Percentiles rank a stretch among this genome's conserved stretches.
Evolutionary conservation across 2,797 vertebrate genomes (phyloP).

Genomic region (Tympanoctomys barrerae): DNA sequence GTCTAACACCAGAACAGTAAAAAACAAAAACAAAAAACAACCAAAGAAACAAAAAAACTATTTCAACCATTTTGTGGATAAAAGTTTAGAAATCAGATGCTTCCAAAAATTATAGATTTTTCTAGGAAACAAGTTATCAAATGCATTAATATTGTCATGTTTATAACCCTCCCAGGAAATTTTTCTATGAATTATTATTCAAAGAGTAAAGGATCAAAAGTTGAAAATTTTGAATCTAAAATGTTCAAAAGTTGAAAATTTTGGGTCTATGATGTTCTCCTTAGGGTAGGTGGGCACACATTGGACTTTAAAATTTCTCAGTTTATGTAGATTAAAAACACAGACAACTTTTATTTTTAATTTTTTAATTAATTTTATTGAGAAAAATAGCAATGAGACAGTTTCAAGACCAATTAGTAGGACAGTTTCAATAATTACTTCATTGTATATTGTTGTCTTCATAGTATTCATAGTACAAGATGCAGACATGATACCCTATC

Average conservation of each 20-base stretch:
- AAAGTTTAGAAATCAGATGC: not conserved
- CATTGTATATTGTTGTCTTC: too few relatives aligned
- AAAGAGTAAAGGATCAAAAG: not conserved
- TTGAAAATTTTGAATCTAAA: not conserved
- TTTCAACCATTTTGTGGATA: slow-evolving; percentile 35
- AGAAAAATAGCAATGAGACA: too few relatives aligned
- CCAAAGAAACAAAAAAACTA: not conserved
- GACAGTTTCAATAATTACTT: too few relatives aligned
- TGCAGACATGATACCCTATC: too few relatives aligned
- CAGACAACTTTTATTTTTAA: too few relatives aligned
- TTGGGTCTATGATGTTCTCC: not conserved
- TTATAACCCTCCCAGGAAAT: slow-evolving; percentile 1
- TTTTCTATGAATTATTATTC: not conserved
- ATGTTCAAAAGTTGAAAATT: not conserved
- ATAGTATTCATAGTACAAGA: too few relatives aligned
- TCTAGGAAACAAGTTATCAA: not conserved
- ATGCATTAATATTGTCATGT: not conserved
- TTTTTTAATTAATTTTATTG: too few relatives aligned
- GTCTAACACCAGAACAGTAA: not conserved
- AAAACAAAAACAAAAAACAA: not conserved
- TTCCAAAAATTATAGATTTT: slow-evolving; percentile 43
- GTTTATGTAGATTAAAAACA: not conserved
- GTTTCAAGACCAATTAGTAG: too few relatives aligned
- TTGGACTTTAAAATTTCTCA: not conserved
- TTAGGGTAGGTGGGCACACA: not conserved